Evolutionary conservation across 2,888 invertebrate species (phyloP), one percentile per base, ranked within the genome.

Genomic region (Polydrusus tereticollis): DNA sequence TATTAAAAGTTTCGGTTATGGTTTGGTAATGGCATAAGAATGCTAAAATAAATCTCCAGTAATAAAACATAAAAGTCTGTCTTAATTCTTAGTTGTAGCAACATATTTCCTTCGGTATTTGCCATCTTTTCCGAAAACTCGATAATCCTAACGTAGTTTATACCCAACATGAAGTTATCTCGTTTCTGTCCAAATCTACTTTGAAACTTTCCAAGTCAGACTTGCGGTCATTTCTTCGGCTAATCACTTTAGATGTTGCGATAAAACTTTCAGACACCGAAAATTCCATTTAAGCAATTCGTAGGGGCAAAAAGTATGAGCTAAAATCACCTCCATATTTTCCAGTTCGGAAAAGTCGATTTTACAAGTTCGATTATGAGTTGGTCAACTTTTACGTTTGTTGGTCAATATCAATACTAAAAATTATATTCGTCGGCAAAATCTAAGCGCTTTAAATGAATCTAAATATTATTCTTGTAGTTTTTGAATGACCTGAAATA

Each of bases 101-200:
- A n/a, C n/a, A 66, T 69, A 66, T 73, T 69, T 66, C 62, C 66
- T 52, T n/a, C 43, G 45, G 60, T 73, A 65, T 69, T 73, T 73
- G 64, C 68, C 68, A 64, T 68, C 59, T 64, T 65, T 29, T 29
- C n/a, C 29, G 52, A 6, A 52, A 52, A 52, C 36, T 57, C 63
- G 23, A 29, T 47, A 59, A 52, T 36, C 55, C 62, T 73, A 69
- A 73, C 69, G n/a, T 41, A 64, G 69, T 73, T 69, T 69, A n/a
- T n/a, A 36, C 52, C 65, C 64, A 45, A 58, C 68, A 72, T 80
- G 80, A 78, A 81, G 81, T 82, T 82, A 82, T 81, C 82, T 82
- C 81, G 80, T 83, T 82, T 79, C 81, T 73, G 74, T 73, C 74
- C 77, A 82, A 83, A 83, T 84, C 83, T 79, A 83, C 82, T 83